Conservation (phyloP, 1,140 invertebrate species). For the Amyelois transitella region DNA sequence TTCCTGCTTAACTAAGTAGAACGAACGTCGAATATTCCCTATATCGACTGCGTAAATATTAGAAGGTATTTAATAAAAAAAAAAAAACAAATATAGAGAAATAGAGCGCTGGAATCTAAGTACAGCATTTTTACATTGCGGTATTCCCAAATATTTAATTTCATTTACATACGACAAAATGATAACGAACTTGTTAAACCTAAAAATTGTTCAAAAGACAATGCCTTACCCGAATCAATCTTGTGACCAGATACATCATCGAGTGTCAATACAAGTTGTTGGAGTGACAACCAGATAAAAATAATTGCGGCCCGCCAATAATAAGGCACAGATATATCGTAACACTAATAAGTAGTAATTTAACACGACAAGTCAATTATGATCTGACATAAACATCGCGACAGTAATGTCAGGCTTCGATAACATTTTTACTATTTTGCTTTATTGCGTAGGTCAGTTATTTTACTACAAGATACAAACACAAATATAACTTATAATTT, state of each 20-base stretch:
- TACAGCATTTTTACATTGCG: too few species aligned
- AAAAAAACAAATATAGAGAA: too few species aligned
- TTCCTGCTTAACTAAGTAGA: too few species aligned
- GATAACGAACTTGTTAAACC: too few species aligned
- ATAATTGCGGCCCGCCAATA: conserved; percentile 47
- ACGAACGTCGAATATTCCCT: too few species aligned
- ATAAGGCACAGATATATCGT: conserved; percentile 39
- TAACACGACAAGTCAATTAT: conserved; percentile 70
- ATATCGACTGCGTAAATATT: too few species aligned
- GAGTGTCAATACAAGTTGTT: background rate
- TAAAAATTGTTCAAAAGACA: too few species aligned
- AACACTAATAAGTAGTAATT: conserved; percentile 65
- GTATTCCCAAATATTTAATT: too few species aligned
- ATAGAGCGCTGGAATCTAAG: conserved; percentile 25
- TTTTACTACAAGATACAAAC: too few species aligned
- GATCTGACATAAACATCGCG: conserved; percentile 49
- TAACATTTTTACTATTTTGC: conserved; percentile 28
- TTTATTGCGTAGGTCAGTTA: background rate
- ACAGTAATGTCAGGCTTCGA: conserved; percentile 37
- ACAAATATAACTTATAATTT: too few species aligned
- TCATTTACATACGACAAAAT: background rate
- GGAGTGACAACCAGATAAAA: conserved; percentile 31
- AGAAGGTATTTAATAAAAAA: too few species aligned
- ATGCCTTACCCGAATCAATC: too few species aligned
- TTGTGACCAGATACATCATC: background rate